A percentile compares a stretch with the other conserved stretches of the same genome.
These are phyloP conservation scores for Hyles vespertilio DNA, from an alignment of 1,140 invertebrate genomes.

Conservation along the genomic window DNA sequence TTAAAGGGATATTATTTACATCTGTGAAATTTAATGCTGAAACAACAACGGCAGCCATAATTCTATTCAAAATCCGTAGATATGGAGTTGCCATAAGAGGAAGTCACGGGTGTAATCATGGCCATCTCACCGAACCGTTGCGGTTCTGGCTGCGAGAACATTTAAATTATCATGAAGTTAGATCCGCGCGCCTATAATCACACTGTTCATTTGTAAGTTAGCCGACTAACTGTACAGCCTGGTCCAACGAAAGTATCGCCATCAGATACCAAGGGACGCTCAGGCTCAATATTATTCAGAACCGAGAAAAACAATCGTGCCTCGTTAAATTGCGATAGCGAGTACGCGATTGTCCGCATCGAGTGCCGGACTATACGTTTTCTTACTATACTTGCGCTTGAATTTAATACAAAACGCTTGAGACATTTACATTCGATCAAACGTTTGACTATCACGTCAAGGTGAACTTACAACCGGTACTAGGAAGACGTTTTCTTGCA, in stretches of 20 bases:
- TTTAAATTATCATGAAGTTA: constrained; percentile 67
- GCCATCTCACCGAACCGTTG: constrained; percentile 40
- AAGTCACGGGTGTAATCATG: constrained; percentile 52
- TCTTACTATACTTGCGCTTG: constrained; percentile 3
- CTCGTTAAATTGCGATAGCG: constrained; percentile 69
- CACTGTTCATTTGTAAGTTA: constrained; percentile 66
- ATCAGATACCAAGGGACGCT: constrained; percentile 59
- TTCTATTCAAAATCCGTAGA: constrained; percentile 50
- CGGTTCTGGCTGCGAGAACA: constrained; percentile 52
- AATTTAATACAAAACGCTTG: not conserved
- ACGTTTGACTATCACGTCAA: constrained; percentile 19
- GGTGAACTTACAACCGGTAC: constrained; percentile 27
- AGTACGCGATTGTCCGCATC: constrained; percentile 52
- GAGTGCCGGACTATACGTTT: constrained; percentile 28
- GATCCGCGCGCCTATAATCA: constrained; percentile 63
- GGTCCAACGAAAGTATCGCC: constrained; percentile 57
- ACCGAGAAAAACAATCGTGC: constrained; percentile 73
- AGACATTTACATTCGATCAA: constrained; percentile 24
- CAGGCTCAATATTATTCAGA: constrained; percentile 72
- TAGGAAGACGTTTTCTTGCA: constrained; percentile 58
- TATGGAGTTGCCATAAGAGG: constrained; percentile 48
- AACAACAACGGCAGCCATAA: constrained; percentile 35
- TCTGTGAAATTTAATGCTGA: constrained; percentile 12
- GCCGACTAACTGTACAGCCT: constrained; percentile 57
- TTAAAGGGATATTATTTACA: too few species aligned